Percentiles rank a stretch among this genome's conserved stretches.
Conservation (phyloP, 2,113 vertebrate species). For the Progne subis region DNA sequence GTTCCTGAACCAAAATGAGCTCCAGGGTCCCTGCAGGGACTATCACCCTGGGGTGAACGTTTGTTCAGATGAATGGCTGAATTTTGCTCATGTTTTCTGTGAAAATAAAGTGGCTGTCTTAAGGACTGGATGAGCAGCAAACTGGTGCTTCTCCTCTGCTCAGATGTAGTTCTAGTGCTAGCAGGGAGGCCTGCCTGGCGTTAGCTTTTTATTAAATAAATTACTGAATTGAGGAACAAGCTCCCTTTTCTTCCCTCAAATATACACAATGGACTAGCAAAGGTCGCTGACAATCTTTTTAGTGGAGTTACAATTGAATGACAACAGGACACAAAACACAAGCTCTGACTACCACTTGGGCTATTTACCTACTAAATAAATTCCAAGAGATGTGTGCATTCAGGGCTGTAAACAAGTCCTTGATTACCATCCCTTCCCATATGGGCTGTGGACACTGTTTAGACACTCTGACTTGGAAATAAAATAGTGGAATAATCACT, state of each 20-base stretch:
- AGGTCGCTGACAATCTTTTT: not conserved
- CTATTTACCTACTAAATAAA: slow-evolving; percentile 47
- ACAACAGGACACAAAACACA: slow-evolving; percentile 19
- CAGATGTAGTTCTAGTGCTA: not conserved
- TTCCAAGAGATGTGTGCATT: not conserved
- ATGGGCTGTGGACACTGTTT: not conserved
- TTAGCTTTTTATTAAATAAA: not conserved
- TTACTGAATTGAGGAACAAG: not conserved
- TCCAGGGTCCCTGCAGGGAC: not conserved
- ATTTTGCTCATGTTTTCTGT: not conserved
- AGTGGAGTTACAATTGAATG: slow-evolving; percentile 31
- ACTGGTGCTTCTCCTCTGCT: not conserved
- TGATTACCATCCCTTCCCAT: not conserved
- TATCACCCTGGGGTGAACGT: not conserved
- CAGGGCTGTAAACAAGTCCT: slow-evolving; percentile 3
- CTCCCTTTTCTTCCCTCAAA: not conserved
- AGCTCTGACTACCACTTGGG: not conserved
- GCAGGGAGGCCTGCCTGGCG: not conserved
- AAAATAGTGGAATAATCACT: not conserved
- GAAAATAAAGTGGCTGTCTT: not conserved
- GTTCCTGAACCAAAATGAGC: not conserved
- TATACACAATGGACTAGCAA: not conserved
- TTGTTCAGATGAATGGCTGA: not conserved
- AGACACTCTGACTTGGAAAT: not conserved
- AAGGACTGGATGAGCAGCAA: not conserved